These are phyloP conservation scores for Suncus etruscus DNA, from an alignment of 2,113 vertebrate species.

Conservation along the genomic window DNA sequence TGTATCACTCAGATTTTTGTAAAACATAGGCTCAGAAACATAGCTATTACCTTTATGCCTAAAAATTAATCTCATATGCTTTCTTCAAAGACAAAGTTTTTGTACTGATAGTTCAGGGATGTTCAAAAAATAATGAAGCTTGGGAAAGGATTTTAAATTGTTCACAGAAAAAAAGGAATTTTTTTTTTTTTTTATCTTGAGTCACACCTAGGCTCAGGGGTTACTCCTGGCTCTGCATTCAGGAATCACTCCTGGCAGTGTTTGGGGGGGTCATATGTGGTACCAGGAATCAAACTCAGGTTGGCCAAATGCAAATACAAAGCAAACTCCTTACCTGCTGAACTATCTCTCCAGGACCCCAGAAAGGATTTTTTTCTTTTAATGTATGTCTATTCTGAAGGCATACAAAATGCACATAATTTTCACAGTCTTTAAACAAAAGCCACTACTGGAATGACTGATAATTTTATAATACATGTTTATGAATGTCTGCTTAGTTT, in stretches of 20 bases:
- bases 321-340: too few relatives aligned
- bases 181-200: too few relatives aligned
- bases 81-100: constrained; percentile 51
- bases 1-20: background rate
- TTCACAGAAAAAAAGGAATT: constrained; percentile 45
- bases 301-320: too few relatives aligned
- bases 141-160: constrained; percentile 39
- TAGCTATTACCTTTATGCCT: background rate
- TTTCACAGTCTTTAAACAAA: constrained; percentile 7
- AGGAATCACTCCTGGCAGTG: too few relatives aligned
- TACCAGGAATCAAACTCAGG: too few relatives aligned
- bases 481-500: constrained; percentile 31
- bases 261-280: too few relatives aligned
- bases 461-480: constrained; percentile 19
- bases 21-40: background rate
- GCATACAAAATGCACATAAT: constrained; percentile 27
- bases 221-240: too few relatives aligned
- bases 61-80: background rate
- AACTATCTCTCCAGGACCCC: too few relatives aligned
- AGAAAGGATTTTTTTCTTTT: constrained; percentile 20
- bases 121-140: constrained; percentile 30
- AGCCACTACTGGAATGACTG: constrained; percentile 16
- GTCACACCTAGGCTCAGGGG: too few relatives aligned
- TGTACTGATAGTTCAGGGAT: background rate
- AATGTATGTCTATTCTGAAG: constrained; percentile 40